A percentile compares a stretch with the other conserved stretches of the same genome.
These are phyloP conservation scores for Dasyurus viverrinus DNA, from an alignment of 2,113 vertebrate genomes.

Conservation along the genomic window DNA sequence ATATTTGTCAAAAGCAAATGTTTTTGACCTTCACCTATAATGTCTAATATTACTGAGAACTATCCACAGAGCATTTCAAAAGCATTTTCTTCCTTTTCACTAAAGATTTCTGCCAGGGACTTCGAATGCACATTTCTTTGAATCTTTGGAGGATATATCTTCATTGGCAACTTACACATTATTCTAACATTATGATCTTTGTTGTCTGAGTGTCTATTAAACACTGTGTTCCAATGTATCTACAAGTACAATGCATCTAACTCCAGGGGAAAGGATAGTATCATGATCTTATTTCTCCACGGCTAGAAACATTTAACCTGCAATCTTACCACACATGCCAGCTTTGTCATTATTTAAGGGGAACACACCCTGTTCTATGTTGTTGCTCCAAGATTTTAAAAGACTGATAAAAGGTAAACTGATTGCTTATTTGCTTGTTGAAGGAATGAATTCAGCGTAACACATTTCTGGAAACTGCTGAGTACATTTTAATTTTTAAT, in stretches of 20 bases:
- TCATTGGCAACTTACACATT: background rate
- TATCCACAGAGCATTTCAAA: fast-evolving
- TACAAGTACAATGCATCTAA: fast-evolving
- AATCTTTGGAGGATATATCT: fast-evolving
- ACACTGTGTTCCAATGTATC: fast-evolving
- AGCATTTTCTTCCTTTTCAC: background rate
- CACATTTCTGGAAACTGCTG: constrained; percentile 52
- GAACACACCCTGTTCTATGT: background rate
- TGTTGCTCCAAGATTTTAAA: constrained; percentile 48
- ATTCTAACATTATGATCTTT: fast-evolving
- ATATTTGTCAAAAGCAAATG: background rate
- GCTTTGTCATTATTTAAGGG: background rate
- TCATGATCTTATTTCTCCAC: fast-evolving
- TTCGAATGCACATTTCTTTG: fast-evolving
- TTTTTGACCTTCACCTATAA: fast-evolving
- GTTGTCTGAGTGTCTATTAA: background rate
- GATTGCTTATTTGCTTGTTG: constrained; percentile 67
- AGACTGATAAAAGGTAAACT: constrained; percentile 66
- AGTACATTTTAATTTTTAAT: constrained; percentile 58
- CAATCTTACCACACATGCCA: background rate
- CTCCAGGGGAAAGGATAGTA: background rate
- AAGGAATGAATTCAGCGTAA: constrained; percentile 63
- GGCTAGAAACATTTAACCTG: background rate
- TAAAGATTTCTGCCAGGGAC: fast-evolving
- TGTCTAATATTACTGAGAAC: background rate